Conservation (phyloP, 2,888 invertebrate species). For the Watsonalla binaria region DNA sequence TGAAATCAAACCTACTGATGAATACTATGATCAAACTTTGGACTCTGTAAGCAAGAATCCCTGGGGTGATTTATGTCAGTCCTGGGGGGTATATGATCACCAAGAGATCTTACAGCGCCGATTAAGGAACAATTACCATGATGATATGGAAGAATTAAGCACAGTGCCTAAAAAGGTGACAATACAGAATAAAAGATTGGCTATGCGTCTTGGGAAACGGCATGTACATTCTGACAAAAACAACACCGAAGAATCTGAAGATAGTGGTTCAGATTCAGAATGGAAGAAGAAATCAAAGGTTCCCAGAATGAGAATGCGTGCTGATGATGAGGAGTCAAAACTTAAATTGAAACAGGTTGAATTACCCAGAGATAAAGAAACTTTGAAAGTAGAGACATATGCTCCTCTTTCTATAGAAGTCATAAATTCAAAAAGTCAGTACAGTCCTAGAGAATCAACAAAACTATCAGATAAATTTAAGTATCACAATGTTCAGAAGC, state of each 20-base stretch:
- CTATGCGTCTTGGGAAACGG: slow-evolving; percentile 62
- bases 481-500: slow-evolving; percentile 27
- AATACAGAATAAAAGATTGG: slow-evolving; percentile 58
- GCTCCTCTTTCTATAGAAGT: slow-evolving; percentile 69
- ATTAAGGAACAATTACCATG: slow-evolving; percentile 40
- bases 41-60: slow-evolving; percentile 79
- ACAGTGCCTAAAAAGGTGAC: slow-evolving; percentile 31
- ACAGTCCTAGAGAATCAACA: slow-evolving; percentile 44
- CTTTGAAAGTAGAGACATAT: slow-evolving; percentile 32
- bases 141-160: slow-evolving; percentile 37
- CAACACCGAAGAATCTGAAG: slow-evolving; percentile 48
- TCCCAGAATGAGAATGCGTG: slow-evolving; percentile 91
- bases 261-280: slow-evolving; percentile 72
- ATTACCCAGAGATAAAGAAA: slow-evolving; percentile 28
- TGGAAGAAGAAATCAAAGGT: slow-evolving; percentile 81
- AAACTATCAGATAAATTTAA: slow-evolving; percentile 64
- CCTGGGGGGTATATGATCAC: slow-evolving; percentile 83
- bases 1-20: slow-evolving; percentile 30
- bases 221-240: slow-evolving; percentile 25
- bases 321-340: slow-evolving; percentile 90
- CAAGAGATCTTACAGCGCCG: slow-evolving; percentile 73
- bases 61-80: slow-evolving; percentile 84
- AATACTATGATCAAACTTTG: slow-evolving; percentile 41
- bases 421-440: slow-evolving; percentile 45
- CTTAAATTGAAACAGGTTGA: slow-evolving; percentile 45